Evolutionary conservation across 2,888 invertebrate species (phyloP).

Genomic region (Philaethria dido): DNA sequence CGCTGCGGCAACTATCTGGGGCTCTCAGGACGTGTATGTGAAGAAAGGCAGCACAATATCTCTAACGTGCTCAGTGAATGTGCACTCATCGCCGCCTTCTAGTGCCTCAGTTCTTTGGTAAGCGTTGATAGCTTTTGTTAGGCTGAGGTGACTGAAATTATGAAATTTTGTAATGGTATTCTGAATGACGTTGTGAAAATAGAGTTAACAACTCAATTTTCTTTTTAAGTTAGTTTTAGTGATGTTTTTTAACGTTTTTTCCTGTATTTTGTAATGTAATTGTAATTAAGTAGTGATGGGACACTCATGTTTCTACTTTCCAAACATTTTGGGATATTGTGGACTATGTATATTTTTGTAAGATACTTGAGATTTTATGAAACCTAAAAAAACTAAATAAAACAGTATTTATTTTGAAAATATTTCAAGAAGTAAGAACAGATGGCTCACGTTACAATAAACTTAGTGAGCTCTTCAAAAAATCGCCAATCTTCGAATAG

Average conservation of each 20-base stretch:
- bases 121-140: conserved; percentile 45
- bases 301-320: too few relatives aligned
- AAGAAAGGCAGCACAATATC: conserved; percentile 96
- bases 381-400: too few relatives aligned
- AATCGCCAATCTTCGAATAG: conserved; percentile 21
- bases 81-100: conserved; percentile 90
- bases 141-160: conserved; percentile 3
- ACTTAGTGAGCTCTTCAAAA: conserved; percentile 1
- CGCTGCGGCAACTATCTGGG: conserved; percentile 93
- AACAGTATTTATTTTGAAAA: too few relatives aligned
- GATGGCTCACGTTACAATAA: not conserved
- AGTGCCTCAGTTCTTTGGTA: conserved; percentile 88
- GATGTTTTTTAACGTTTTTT: too few relatives aligned
- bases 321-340: too few relatives aligned
- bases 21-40: conserved; percentile 93
- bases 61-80: conserved; percentile 93
- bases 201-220: too few relatives aligned
- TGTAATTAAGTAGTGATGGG: too few relatives aligned
- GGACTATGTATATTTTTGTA: too few relatives aligned
- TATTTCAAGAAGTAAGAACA: not conserved
- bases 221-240: too few relatives aligned
- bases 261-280: too few relatives aligned
- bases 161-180: not conserved
- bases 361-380: too few relatives aligned
- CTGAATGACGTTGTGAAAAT: not conserved